phyloP scores from a whole-genome alignment of 2,888 invertebrate species.

The Ophonus ardosiacus region DNA sequence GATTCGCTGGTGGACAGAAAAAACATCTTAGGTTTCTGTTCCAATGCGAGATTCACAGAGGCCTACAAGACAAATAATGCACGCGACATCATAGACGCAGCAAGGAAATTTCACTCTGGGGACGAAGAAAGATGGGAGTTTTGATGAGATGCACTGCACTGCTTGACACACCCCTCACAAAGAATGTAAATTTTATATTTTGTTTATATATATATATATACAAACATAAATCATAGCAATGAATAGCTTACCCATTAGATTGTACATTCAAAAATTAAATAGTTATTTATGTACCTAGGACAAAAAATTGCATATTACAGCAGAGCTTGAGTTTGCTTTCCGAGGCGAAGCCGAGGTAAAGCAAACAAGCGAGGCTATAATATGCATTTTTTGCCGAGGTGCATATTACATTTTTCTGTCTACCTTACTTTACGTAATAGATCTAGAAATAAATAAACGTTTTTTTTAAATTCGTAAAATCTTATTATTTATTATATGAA shows the following conservation, averaged over 20 bases:
- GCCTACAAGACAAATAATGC: slow-evolving; percentile 55
- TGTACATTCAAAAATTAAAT: neutral
- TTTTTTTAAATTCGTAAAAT: too few relatives aligned
- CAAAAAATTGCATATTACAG: too few relatives aligned
- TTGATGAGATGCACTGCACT: slow-evolving; percentile 33
- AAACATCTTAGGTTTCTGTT: slow-evolving; percentile 43
- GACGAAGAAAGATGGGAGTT: slow-evolving; percentile 23
- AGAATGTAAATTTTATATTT: neutral
- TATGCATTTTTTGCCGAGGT: too few relatives aligned
- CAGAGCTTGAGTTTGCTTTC: too few relatives aligned
- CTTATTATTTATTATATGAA: too few relatives aligned
- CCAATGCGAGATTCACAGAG: slow-evolving; percentile 40
- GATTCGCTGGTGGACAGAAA: slow-evolving; percentile 52
- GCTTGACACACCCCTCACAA: neutral
- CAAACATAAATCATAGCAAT: neutral
- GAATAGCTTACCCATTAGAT: neutral
- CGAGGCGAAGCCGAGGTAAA: too few relatives aligned
- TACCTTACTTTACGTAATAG: too few relatives aligned
- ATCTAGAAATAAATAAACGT: too few relatives aligned
- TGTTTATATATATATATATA: neutral
- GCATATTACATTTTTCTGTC: too few relatives aligned
- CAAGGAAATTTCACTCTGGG: slow-evolving; percentile 32
- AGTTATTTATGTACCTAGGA: too few relatives aligned
- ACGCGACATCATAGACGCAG: slow-evolving; percentile 36
- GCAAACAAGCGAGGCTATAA: too few relatives aligned